phyloP scores from a whole-genome alignment of 2,797 vertebrate genomes.

The Urocyon cinereoargenteus region DNA sequence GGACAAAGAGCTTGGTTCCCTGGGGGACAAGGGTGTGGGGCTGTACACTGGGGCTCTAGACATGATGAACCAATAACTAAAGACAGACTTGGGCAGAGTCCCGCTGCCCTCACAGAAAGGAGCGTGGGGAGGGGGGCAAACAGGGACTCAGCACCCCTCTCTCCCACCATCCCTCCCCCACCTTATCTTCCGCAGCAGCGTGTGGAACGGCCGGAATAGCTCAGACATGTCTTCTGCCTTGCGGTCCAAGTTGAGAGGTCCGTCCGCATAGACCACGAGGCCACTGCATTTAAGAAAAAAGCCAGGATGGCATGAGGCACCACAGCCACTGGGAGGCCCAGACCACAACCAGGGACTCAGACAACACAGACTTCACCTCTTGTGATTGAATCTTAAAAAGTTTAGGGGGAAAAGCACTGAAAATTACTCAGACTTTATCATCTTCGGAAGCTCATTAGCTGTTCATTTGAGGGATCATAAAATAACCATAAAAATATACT shows the following conservation, averaged over 20 bases:
- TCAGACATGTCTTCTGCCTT: slow-evolving; percentile 99
- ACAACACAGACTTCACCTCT: rapidly evolving
- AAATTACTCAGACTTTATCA: neutral
- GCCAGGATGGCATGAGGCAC: neutral
- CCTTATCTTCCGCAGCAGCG: slow-evolving; percentile 98
- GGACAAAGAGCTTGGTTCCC: neutral
- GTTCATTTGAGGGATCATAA: neutral
- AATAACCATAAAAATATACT: neutral
- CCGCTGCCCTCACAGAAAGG: rapidly evolving
- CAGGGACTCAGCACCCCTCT: neutral
- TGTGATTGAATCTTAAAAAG: rapidly evolving
- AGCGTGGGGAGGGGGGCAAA: neutral
- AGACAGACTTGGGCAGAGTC: neutral
- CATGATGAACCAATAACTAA: rapidly evolving
- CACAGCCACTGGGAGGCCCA: neutral
- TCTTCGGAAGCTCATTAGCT: neutral
- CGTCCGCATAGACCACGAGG: slow-evolving; percentile 97
- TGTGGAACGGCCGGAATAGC: slow-evolving; percentile 98
- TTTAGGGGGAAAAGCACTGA: neutral
- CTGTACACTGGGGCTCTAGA: neutral
- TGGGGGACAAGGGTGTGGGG: neutral
- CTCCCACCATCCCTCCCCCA: rapidly evolving
- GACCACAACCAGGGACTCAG: neutral
- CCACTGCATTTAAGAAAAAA: slow-evolving; percentile 90
- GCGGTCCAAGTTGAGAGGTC: slow-evolving; percentile 96